Base-by-base conservation (phyloP, 1,140 invertebrate genomes). In the Sycophaga agraensis region DNA sequence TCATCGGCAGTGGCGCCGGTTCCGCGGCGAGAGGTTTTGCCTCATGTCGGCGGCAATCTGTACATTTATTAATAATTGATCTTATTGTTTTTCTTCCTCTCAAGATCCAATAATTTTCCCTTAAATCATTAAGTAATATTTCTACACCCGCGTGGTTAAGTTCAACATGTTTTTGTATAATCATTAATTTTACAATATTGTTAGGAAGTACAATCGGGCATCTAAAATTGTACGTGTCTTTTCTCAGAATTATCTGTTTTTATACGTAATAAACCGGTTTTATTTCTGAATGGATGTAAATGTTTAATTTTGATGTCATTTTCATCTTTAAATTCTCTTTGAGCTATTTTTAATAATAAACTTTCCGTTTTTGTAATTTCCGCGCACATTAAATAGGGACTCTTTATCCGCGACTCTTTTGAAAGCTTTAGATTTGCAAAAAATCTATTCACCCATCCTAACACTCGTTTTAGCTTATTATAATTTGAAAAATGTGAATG, bases 391-490 rank as follows among this genome's bases (percentile, higher is more conserved):
- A n/a, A n/a, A n/a, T n/a, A n/a, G n/a, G n/a, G n/a, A n/a, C n/a
- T n/a, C n/a, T n/a, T n/a, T n/a, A n/a, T n/a, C n/a, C n/a, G n/a
- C n/a, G n/a, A n/a, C n/a, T n/a, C n/a, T n/a, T n/a, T n/a, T n/a
- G 35, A 57, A 21, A 61, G 60, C 7, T 35, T 19, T 49, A 57
- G 28, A 57, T 37, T 65, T 66, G 69, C 70, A 22, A 67, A 50
- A 55, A 64, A 67, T 55, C 62, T 46, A 17, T 49, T 12, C 61
- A 67, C 62, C 45, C 56, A 54, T 12, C 57, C 46, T 11, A 69
- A 59, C 50, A 75, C 65, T 54, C 69, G 59, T 12, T 74, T 53
- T 43, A 67, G 55, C 53, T 66, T 66, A 31, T 19, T 48, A 45
- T 70, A 74, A n/a, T 51, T 62, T 8, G 66, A 72, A 34, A 66